These are phyloP conservation scores for Temnothorax unifasciatus DNA, from an alignment of 2,888 invertebrate genomes.

Conservation along the genomic window DNA sequence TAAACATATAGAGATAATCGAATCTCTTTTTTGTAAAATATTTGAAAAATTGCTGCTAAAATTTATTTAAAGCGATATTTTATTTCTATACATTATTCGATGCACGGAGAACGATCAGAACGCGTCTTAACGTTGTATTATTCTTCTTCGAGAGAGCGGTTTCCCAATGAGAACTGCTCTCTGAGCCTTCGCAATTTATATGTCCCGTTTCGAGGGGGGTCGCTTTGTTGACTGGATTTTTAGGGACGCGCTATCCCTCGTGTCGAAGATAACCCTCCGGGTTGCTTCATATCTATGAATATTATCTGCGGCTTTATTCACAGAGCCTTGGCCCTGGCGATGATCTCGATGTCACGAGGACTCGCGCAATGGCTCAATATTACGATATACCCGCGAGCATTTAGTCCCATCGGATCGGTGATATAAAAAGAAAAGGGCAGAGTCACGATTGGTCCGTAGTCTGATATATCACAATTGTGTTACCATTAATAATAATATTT, in stretches of 20 bases:
- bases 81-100: not conserved
- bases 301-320: constrained; percentile 78
- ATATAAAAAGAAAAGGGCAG: constrained; percentile 20
- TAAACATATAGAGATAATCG: not conserved
- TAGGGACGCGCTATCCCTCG: constrained; percentile 71
- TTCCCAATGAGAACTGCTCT: constrained; percentile 30
- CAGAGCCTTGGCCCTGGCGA: constrained; percentile 73
- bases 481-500: not conserved
- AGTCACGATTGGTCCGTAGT: constrained; percentile 30
- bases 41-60: not conserved
- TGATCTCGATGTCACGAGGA: constrained; percentile 75
- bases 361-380: constrained; percentile 58
- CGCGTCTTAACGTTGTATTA: constrained; percentile 37
- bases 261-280: constrained; percentile 76
- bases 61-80: not conserved
- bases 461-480: not conserved
- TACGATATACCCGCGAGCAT: constrained; percentile 58
- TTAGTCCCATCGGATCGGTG: constrained; percentile 11
- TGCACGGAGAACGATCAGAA: not conserved
- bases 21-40: not conserved
- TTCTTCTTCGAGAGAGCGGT: not conserved
- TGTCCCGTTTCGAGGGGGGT: constrained; percentile 49
- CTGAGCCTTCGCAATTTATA: constrained; percentile 47
- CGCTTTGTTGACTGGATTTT: constrained; percentile 66
- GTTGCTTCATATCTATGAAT: constrained; percentile 77